A percentile compares a stretch with the other conserved stretches of the same genome.
Conservation (phyloP, 2,113 vertebrate genomes). For the Ceuthmochares aereus region DNA sequence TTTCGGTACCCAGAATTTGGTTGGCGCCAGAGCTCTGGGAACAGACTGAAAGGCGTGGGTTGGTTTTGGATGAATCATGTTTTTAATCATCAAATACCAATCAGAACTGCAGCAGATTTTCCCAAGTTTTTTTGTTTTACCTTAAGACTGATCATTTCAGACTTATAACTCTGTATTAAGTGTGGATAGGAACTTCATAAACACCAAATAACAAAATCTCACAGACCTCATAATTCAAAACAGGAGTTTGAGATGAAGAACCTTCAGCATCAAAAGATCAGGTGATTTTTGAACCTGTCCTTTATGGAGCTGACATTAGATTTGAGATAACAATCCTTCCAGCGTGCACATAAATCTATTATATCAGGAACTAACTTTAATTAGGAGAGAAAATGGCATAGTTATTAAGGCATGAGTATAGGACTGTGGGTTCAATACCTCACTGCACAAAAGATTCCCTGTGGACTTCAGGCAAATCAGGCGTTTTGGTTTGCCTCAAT, state of each 20-base stretch:
- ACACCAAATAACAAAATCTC: neutral
- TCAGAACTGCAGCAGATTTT: slow-evolving; percentile 45
- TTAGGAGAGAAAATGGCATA: neutral
- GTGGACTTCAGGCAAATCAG: neutral
- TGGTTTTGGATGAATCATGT: slow-evolving; percentile 67
- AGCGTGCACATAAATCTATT: neutral
- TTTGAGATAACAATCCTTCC: neutral
- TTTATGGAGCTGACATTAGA: neutral
- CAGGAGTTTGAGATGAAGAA: neutral
- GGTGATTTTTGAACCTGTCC: slow-evolving; percentile 14
- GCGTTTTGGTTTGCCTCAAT: slow-evolving; percentile 28
- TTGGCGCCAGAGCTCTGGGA: slow-evolving; percentile 70
- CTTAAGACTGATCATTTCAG: neutral
- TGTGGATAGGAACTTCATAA: neutral
- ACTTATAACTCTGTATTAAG: neutral
- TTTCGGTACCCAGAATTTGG: slow-evolving; percentile 68
- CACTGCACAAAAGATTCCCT: neutral
- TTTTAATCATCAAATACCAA: slow-evolving; percentile 72
- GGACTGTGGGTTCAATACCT: neutral
- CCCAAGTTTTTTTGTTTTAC: neutral
- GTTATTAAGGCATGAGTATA: neutral
- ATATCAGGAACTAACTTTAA: slow-evolving; percentile 11
- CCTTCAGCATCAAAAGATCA: neutral
- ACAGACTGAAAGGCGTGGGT: slow-evolving; percentile 69
- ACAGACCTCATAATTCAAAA: neutral